phyloP scores from a whole-genome alignment of 2,797 vertebrate species.

The Chrosomus eos region DNA sequence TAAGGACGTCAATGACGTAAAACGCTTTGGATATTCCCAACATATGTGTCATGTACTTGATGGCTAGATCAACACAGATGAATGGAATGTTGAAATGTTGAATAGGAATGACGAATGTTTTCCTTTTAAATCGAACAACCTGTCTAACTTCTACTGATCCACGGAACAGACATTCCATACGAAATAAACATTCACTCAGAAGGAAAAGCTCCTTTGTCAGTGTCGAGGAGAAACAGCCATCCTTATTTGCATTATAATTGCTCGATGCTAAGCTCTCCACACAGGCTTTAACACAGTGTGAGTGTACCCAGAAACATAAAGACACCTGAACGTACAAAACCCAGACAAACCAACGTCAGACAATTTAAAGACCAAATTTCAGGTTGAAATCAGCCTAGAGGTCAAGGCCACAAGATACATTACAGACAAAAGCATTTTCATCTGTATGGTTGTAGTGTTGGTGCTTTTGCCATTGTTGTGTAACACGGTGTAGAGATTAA shows the following conservation, averaged over 20 bases:
- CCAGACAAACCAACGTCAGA: neutral
- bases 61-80: neutral
- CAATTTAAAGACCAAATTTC: neutral
- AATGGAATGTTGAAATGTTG: neutral
- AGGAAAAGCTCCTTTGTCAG: slow-evolving; percentile 10
- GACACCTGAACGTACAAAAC: neutral
- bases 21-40: neutral
- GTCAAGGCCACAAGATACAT: neutral
- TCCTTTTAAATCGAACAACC: neutral
- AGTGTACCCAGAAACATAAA: slow-evolving; percentile 1
- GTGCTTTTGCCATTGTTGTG: neutral
- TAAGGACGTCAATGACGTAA: neutral
- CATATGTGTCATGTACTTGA: neutral
- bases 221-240: neutral
- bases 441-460: neutral
- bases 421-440: neutral
- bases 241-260: slow-evolving; percentile 60
- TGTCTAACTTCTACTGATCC: neutral
- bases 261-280: slow-evolving; percentile 3
- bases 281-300: slow-evolving; percentile 12
- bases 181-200: neutral
- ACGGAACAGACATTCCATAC: slow-evolving; percentile 1
- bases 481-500: neutral
- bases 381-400: neutral
- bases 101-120: neutral